Percentiles rank a stretch among this genome's conserved stretches.
phyloP scores from a whole-genome alignment of 2,888 invertebrate genomes.

The Pemphredon lugubris region DNA sequence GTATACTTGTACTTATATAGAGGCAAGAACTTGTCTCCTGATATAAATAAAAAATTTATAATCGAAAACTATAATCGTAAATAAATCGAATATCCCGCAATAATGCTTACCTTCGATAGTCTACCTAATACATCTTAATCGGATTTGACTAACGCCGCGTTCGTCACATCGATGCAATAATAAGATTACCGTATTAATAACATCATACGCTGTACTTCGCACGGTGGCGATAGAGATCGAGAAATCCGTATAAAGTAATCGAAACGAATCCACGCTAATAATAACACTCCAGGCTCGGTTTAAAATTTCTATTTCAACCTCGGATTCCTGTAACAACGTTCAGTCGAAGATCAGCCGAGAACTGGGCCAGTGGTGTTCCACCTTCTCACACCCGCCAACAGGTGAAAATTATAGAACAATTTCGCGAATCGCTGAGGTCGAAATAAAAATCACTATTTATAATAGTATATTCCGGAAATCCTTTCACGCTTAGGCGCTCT shows the following conservation, averaged over 20 bases:
- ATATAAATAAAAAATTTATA: too few species aligned
- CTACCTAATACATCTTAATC: conserved; percentile 46
- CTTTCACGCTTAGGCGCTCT: too few species aligned
- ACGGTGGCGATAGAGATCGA: conserved; percentile 30
- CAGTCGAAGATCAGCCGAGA: too few species aligned
- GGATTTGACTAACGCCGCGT: conserved; percentile 44
- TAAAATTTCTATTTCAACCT: not conserved
- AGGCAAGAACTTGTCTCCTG: too few species aligned
- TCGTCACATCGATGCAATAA: conserved; percentile 52
- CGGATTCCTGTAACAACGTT: too few species aligned
- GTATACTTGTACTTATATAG: too few species aligned
- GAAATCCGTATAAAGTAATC: conserved; percentile 24
- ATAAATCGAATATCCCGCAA: conserved; percentile 20
- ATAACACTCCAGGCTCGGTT: not conserved
- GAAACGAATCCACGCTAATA: conserved; percentile 2
- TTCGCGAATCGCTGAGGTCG: too few species aligned
- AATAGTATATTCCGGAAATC: too few species aligned
- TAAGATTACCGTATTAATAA: conserved; percentile 53
- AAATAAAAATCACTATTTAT: too few species aligned
- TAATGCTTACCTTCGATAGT: conserved; percentile 18
- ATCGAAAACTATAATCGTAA: not conserved
- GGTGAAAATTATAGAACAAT: too few species aligned
- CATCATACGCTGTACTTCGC: conserved; percentile 33
- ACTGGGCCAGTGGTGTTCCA: too few species aligned
- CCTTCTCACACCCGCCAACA: too few species aligned